Conservation (phyloP, 2,888 invertebrate species). For the Galerucella nymphaeae region DNA sequence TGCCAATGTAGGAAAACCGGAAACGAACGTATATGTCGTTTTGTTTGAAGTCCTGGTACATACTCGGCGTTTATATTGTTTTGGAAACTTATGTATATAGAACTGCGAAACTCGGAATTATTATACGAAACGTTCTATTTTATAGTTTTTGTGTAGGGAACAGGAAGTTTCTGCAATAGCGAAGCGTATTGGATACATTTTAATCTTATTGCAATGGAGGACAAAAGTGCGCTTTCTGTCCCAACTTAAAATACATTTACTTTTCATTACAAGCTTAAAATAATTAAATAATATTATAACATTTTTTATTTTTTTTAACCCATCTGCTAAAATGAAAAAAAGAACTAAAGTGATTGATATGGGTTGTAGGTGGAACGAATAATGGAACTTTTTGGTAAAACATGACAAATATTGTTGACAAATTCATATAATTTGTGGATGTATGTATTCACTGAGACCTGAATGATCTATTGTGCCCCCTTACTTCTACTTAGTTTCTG, state of each 20-base stretch:
- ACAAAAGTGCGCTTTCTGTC: neutral
- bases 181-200: neutral
- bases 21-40: conserved; percentile 22
- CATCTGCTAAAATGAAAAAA: too few species aligned
- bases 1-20: conserved; percentile 19
- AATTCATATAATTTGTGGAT: too few species aligned
- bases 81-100: conserved; percentile 39
- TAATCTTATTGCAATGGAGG: neutral
- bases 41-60: conserved; percentile 13
- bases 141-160: conserved; percentile 23
- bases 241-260: neutral
- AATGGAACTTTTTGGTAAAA: too few species aligned
- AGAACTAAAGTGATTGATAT: too few species aligned
- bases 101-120: conserved; percentile 21
- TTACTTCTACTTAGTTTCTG: too few species aligned
- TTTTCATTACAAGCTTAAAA: too few species aligned
- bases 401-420: too few species aligned
- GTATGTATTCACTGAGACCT: too few species aligned
- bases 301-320: too few species aligned
- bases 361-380: too few species aligned
- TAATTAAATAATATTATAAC: too few species aligned
- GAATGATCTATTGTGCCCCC: too few species aligned
- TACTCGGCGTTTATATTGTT: conserved; percentile 37
- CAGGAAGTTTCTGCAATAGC: neutral
- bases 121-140: conserved; percentile 34